These are phyloP conservation scores for Arion vulgaris DNA, from an alignment of 1,140 invertebrate species.

Conservation along the genomic window DNA sequence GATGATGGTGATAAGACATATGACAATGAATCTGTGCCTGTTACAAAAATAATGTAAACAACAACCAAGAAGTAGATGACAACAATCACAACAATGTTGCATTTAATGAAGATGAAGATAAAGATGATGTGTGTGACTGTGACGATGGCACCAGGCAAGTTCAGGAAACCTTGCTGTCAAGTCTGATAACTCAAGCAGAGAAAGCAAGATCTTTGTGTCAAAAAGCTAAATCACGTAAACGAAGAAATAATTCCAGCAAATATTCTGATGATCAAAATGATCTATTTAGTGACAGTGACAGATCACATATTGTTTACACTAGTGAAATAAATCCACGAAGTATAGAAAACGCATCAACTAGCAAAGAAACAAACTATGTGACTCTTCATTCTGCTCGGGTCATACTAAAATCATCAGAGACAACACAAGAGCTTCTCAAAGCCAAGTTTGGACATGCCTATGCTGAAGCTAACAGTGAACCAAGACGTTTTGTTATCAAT, in stretches of 20 bases:
- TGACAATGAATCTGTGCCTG: background rate
- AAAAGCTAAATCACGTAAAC: background rate
- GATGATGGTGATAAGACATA: no score
- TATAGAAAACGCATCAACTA: background rate
- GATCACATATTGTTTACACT: background rate
- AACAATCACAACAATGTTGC: background rate
- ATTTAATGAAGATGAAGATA: background rate
- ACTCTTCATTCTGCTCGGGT: background rate
- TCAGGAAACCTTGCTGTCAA: background rate
- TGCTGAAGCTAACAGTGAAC: slow-evolving; percentile 42
- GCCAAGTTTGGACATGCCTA: slow-evolving; percentile 37
- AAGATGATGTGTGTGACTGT: no score
- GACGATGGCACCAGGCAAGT: no score
- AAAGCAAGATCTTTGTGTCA: slow-evolving; percentile 2
- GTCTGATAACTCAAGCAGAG: slow-evolving; percentile 17
- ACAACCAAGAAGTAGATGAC: background rate
- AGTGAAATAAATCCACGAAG: background rate
- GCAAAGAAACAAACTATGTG: background rate
- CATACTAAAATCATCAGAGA: background rate
- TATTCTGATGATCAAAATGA: background rate
- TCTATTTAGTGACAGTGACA: background rate
- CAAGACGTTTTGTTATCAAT: slow-evolving; percentile 47
- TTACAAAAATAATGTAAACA: background rate
- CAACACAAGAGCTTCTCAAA: slow-evolving; percentile 5
- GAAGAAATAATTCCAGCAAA: background rate